A percentile compares a stretch with the other conserved stretches of the same genome.
Conservation (phyloP, 2,113 vertebrate genomes). For the Trogon surrucura region DNA sequence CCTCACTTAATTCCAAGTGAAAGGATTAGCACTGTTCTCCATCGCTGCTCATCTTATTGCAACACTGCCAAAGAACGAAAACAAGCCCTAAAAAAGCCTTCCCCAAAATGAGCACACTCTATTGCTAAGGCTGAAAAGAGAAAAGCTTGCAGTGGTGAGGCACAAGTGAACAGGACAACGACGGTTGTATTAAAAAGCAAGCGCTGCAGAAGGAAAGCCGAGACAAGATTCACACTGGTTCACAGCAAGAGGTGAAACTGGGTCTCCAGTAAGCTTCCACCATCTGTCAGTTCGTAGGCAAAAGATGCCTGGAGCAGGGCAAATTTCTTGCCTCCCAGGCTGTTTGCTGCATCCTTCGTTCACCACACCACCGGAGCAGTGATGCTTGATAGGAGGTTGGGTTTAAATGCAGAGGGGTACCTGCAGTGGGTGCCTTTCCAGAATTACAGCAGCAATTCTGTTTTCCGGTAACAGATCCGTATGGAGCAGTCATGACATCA, state of each 20-base stretch:
- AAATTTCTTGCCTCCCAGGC: background rate
- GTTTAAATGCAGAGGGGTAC: background rate
- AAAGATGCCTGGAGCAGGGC: background rate
- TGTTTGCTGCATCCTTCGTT: background rate
- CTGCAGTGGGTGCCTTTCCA: background rate
- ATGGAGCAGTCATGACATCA: background rate
- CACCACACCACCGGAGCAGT: rapidly evolving
- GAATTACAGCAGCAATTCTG: background rate
- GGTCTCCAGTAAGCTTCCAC: background rate
- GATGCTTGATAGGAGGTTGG: rapidly evolving
- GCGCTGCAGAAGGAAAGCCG: background rate
- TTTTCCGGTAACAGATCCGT: background rate
- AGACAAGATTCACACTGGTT: background rate
- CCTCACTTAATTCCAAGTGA: background rate
- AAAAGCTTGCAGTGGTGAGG: background rate
- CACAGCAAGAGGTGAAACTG: background rate
- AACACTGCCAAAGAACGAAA: background rate
- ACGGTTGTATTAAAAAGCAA: background rate
- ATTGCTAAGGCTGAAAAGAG: background rate
- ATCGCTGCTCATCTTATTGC: background rate
- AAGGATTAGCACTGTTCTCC: rapidly evolving
- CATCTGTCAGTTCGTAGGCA: background rate
- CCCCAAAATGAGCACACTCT: rapidly evolving
- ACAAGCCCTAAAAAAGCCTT: background rate
- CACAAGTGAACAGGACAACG: rapidly evolving